Evolutionary conservation across 2,888 invertebrate species (phyloP).

Genomic region (Stenoptilia bipunctidactyla): DNA sequence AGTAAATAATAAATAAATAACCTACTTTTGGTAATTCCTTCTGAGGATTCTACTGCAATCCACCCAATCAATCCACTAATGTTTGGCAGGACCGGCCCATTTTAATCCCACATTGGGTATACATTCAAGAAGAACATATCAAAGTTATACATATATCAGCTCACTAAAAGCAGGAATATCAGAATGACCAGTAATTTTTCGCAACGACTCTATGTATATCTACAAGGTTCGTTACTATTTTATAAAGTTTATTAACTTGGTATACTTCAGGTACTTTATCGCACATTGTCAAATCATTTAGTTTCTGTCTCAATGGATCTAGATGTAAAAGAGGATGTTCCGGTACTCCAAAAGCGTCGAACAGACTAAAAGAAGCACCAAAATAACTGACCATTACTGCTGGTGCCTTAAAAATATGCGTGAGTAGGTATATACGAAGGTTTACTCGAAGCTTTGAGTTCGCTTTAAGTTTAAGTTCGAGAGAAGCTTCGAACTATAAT

Average conservation of each 20-base stretch:
- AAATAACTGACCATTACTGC: constrained; percentile 28
- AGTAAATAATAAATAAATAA: no score
- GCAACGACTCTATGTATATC: constrained; percentile 17
- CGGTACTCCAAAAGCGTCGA: constrained; percentile 18
- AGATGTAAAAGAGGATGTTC: constrained; percentile 19
- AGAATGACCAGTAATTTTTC: constrained; percentile 21
- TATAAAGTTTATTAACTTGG: constrained; percentile 3
- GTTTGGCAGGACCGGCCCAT: constrained; percentile 40
- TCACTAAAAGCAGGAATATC: constrained; percentile 20
- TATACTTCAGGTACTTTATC: constrained; percentile 24
- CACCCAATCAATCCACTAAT: constrained; percentile 46
- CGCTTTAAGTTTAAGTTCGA: no score
- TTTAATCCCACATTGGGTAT: constrained; percentile 34
- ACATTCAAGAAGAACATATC: constrained; percentile 46
- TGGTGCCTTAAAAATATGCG: constrained; percentile 25
- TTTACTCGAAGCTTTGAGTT: constrained; percentile 22
- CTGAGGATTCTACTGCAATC: constrained; percentile 36
- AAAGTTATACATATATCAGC: constrained; percentile 23
- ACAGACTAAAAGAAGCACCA: constrained; percentile 13
- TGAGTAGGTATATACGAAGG: constrained; percentile 18
- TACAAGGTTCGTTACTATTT: background rate
- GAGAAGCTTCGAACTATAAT: no score
- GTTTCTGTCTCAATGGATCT: constrained; percentile 12
- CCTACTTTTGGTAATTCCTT: constrained; percentile 44
- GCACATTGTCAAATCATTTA: constrained; percentile 20